Conservation (phyloP, 1,140 invertebrate genomes). For the Dysdera silvatica region DNA sequence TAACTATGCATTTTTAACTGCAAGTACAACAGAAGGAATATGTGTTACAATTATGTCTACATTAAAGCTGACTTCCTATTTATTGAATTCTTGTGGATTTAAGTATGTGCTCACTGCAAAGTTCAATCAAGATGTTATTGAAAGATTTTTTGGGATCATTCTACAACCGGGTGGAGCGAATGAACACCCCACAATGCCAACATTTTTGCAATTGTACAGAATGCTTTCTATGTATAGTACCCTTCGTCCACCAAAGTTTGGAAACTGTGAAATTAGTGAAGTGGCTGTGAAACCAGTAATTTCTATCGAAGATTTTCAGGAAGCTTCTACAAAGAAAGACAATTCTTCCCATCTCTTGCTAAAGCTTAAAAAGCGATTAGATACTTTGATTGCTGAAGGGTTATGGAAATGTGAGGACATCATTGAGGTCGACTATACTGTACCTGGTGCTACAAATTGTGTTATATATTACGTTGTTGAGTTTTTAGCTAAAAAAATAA, state of each 20-base stretch:
- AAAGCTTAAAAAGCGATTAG: no score
- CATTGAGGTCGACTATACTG: neutral
- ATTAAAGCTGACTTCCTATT: neutral
- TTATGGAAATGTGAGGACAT: constrained; percentile 10
- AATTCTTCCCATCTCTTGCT: no score
- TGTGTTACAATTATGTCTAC: no score
- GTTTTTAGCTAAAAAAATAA: neutral
- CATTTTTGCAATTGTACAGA: constrained; percentile 24
- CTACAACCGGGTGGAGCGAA: constrained; percentile 3
- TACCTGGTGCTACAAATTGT: neutral
- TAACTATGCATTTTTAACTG: neutral
- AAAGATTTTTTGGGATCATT: constrained; percentile 21
- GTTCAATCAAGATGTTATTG: constrained; percentile 18
- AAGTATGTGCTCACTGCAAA: constrained; percentile 20
- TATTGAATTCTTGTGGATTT: neutral
- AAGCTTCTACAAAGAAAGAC: no score
- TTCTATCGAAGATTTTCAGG: no score
- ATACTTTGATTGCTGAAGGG: neutral
- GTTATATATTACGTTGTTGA: neutral
- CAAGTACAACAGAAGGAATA: neutral
- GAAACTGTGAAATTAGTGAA: no score
- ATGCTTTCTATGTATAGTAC: no score
- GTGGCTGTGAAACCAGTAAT: no score
- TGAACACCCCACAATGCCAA: constrained; percentile 14
- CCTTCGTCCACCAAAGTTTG: no score